Conservation (phyloP, 2,113 vertebrate species). For the Bubo bubo region DNA sequence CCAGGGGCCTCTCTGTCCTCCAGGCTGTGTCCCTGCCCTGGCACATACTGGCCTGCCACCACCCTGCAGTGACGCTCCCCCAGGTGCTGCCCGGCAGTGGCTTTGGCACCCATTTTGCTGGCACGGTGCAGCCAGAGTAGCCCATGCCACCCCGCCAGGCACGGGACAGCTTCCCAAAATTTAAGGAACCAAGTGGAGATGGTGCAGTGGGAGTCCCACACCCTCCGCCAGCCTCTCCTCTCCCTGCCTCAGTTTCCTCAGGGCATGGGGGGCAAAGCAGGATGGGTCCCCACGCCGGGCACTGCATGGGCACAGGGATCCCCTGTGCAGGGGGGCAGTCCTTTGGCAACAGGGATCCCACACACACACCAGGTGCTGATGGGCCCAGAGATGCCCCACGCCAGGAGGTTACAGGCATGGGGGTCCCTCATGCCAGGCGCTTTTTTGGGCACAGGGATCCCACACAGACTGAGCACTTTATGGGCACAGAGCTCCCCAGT, state of each 20-base stretch:
- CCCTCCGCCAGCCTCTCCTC: not conserved
- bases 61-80: not conserved
- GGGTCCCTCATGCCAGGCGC: not conserved
- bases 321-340: not conserved
- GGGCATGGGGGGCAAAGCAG: not conserved
- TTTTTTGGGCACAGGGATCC: not conserved
- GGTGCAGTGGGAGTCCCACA: not conserved
- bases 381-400: not conserved
- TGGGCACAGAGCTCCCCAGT: not conserved
- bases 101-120: not conserved
- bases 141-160: not conserved
- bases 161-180: not conserved
- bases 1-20: not conserved
- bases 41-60: not conserved
- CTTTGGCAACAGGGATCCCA: not conserved
- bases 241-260: not conserved
- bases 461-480: not conserved
- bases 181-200: not conserved
- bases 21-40: not conserved
- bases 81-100: accelerated
- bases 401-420: not conserved
- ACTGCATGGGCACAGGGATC: not conserved
- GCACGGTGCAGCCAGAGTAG: not conserved
- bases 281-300: accelerated
- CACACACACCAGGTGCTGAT: not conserved